Evolutionary conservation across 2,888 invertebrate species (phyloP), one percentile per base, ranked within the genome.

Genomic region (Thymelicus acteon): DNA sequence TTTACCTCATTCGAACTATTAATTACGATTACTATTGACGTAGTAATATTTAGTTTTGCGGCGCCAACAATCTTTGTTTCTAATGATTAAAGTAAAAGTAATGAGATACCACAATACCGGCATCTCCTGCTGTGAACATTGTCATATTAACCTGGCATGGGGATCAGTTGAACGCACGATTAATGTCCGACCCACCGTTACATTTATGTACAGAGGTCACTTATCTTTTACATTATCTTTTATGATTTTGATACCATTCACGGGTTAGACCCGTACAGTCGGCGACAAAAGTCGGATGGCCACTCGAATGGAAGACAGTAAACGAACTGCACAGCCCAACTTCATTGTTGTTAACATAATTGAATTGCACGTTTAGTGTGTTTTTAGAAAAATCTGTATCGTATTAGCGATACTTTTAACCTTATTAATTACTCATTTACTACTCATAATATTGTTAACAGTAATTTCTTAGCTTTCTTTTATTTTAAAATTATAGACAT

Each of bases 91-190:
- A 76, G 75, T 74, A 78, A 85, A 82, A 82, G 87, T 39, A 7
- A 44, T 44, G 10, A 44, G 3, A 44, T 31, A 44, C 82, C 76
- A 79, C 81, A 84, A 83, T 78, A 85, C 79, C 80, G 80, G 66
- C 77, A 76, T 72, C 72, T 67, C 84, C 86, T 77, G 86, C 86
- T 82, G 86, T 69, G 85, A 85, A 89, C 86, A 85, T 88, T 88
- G 87, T 85, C 78, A 76, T 85, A 87, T 88, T 88, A 31, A 87
- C 83, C 73, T 74, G 72, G 72, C 76, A 79, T 75, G 75, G 78
- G 72, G 72, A 78, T 82, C 81, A 81, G 80, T 80, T 64, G 79
- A 84, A 78, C 78, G 75, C 72, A 77, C 75, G 71, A 73, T 80
- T 77, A 74, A 72, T 67, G 72, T 62, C 60, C 44, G 44, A 44